These are phyloP conservation scores for Drosophila bipectinata DNA, from an alignment of 1,140 invertebrate species.

Conservation along the genomic window DNA sequence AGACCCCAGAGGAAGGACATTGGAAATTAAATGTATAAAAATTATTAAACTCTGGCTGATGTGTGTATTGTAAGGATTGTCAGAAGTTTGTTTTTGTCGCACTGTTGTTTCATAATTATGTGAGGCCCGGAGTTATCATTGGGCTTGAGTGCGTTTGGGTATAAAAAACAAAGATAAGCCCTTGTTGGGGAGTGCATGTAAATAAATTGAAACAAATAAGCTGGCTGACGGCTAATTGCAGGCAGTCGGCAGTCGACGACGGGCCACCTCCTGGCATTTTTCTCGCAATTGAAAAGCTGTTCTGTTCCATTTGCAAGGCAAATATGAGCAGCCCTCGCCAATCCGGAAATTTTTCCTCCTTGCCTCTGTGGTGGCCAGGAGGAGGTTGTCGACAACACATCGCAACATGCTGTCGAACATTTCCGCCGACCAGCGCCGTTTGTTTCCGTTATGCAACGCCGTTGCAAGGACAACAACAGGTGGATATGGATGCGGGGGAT, in stretches of 20 bases:
- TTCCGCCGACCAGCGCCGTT: constrained; percentile 57
- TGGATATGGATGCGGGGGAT: constrained; percentile 29
- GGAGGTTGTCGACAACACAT: constrained; percentile 38
- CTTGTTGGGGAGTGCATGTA: constrained; percentile 38
- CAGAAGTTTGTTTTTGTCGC: constrained; percentile 40
- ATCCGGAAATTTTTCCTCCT: constrained; percentile 17
- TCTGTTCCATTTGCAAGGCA: constrained; percentile 59
- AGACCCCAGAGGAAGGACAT: constrained; percentile 55
- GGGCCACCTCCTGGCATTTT: not conserved
- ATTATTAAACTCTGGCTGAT: constrained; percentile 35
- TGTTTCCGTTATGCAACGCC: constrained; percentile 66
- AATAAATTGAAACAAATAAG: constrained; percentile 80
- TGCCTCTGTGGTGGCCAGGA: constrained; percentile 12
- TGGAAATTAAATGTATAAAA: constrained; percentile 81
- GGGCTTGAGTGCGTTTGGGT: constrained; percentile 64
- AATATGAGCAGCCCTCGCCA: constrained; percentile 29
- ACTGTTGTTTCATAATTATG: constrained; percentile 58
- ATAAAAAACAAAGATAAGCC: constrained; percentile 75
- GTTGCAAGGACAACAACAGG: constrained; percentile 71
- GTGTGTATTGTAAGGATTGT: constrained; percentile 28
- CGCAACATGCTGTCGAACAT: constrained; percentile 83
- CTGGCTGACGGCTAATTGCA: constrained; percentile 69
- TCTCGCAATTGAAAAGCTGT: constrained; percentile 55
- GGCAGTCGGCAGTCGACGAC: not conserved
- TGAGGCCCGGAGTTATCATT: constrained; percentile 39